Evolutionary conservation across 2,888 invertebrate species (phyloP).

Genomic region (Phalangium opilio): DNA sequence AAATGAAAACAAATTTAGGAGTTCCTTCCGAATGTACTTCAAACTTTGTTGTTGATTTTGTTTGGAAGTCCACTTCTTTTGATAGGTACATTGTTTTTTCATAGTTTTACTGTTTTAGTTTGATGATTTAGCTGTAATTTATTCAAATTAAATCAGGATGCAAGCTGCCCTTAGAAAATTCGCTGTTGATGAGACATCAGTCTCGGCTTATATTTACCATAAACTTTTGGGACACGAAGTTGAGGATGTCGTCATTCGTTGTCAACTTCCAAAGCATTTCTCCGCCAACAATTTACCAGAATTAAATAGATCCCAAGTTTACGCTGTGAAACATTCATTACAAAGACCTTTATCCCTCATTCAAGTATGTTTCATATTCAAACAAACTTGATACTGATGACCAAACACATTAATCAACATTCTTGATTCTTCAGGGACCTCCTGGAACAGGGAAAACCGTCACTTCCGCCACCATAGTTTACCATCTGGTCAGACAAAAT

Average conservation of each 20-base stretch:
- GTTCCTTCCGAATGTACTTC: slow-evolving; percentile 87
- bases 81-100: slow-evolving; percentile 49
- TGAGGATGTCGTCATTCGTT: slow-evolving; percentile 81
- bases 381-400: not conserved
- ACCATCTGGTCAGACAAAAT: slow-evolving; percentile 86
- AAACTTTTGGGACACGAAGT: slow-evolving; percentile 84
- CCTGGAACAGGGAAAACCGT: slow-evolving; percentile 98
- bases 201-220: slow-evolving; percentile 95
- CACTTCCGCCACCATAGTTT: slow-evolving; percentile 97
- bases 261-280: slow-evolving; percentile 86
- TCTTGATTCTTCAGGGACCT: slow-evolving; percentile 41
- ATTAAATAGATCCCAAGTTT: slow-evolving; percentile 92
- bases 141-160: slow-evolving; percentile 48
- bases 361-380: slow-evolving; percentile 44
- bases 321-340: slow-evolving; percentile 94
- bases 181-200: slow-evolving; percentile 88
- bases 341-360: slow-evolving; percentile 90
- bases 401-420: not conserved
- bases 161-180: slow-evolving; percentile 84
- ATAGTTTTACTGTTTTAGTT: slow-evolving; percentile 13
- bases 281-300: slow-evolving; percentile 95
- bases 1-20: slow-evolving; percentile 76
- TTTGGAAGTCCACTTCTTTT: slow-evolving; percentile 97
- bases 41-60: slow-evolving; percentile 95
- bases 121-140: slow-evolving; percentile 5